These are phyloP conservation scores for Melipona beecheii DNA, from an alignment of 2,888 invertebrate species.

Conservation along the genomic window DNA sequence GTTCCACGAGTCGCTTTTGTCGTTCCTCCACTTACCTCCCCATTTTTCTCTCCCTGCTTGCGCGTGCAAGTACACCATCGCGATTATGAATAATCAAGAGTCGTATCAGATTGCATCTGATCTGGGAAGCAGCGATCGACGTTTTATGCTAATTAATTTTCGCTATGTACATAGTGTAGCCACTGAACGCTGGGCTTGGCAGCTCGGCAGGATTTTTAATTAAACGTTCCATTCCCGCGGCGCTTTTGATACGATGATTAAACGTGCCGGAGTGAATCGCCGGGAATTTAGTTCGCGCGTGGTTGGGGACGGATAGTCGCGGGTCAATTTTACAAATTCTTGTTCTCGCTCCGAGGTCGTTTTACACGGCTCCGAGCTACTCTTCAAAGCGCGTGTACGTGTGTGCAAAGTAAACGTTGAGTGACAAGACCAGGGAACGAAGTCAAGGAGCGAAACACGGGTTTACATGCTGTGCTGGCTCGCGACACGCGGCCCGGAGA, in stretches of 20 bases:
- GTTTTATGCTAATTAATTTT: slow-evolving; percentile 27
- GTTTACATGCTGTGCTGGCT: background rate
- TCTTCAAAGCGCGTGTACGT: too few species aligned
- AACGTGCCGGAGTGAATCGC: background rate
- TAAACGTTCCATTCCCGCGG: background rate
- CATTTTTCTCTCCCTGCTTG: too few species aligned
- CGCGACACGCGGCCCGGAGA: background rate
- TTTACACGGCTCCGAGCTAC: too few species aligned
- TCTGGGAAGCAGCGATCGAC: background rate
- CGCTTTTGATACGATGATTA: background rate
- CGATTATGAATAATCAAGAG: background rate
- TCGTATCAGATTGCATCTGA: background rate
- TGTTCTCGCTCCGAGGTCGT: too few species aligned
- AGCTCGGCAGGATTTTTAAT: background rate
- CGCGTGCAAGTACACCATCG: background rate
- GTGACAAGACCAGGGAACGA: background rate
- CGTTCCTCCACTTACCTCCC: too few species aligned
- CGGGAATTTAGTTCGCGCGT: too few species aligned
- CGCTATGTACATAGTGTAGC: background rate
- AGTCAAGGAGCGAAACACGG: background rate
- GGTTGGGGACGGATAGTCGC: too few species aligned
- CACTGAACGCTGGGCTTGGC: background rate
- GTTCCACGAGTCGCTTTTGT: too few species aligned
- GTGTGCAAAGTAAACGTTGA: background rate
- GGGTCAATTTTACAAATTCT: too few species aligned